Evolutionary conservation across 1,140 invertebrate species (phyloP).

Genomic region (Neuroterus valhalla): DNA sequence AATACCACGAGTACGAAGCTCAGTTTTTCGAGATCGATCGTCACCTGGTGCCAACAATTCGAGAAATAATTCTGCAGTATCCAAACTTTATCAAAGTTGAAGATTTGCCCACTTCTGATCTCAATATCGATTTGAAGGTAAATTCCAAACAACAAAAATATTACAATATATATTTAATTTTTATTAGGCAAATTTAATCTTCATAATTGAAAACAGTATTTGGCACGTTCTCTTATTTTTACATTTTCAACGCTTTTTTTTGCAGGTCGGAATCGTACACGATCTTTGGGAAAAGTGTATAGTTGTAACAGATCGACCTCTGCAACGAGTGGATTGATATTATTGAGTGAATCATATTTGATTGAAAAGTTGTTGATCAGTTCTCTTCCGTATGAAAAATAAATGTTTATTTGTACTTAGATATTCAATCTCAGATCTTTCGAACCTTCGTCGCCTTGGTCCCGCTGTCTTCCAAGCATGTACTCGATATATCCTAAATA

Average conservation of each 20-base stretch:
- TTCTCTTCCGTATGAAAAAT: background rate
- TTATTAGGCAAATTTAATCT: slow-evolving; percentile 34
- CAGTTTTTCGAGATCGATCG: slow-evolving; percentile 85
- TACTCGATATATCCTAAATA: slow-evolving; percentile 89
- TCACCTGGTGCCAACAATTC: slow-evolving; percentile 80
- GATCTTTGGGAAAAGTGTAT: slow-evolving; percentile 85
- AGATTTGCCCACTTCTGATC: slow-evolving; percentile 80
- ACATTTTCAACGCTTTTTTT: slow-evolving; percentile 41
- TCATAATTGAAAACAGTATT: slow-evolving; percentile 35
- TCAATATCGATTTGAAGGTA: slow-evolving; percentile 78
- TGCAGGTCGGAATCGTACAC: slow-evolving; percentile 77
- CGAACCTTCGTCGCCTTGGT: slow-evolving; percentile 33
- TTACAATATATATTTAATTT: slow-evolving; percentile 23
- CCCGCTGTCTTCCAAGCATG: slow-evolving; percentile 75
- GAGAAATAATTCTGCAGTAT: slow-evolving; percentile 83
- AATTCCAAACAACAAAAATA: background rate
- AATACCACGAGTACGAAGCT: slow-evolving; percentile 88
- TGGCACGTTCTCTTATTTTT: slow-evolving; percentile 27
- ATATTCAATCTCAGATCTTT: slow-evolving; percentile 11
- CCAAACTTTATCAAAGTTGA: slow-evolving; percentile 85
- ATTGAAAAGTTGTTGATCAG: background rate
- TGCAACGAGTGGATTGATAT: slow-evolving; percentile 58
- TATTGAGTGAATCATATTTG: background rate
- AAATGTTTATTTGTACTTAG: slow-evolving; percentile 13
- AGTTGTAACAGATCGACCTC: slow-evolving; percentile 78